These are phyloP conservation scores for Oophaga sylvatica DNA, from an alignment of 2,797 vertebrate genomes.

Conservation along the genomic window DNA sequence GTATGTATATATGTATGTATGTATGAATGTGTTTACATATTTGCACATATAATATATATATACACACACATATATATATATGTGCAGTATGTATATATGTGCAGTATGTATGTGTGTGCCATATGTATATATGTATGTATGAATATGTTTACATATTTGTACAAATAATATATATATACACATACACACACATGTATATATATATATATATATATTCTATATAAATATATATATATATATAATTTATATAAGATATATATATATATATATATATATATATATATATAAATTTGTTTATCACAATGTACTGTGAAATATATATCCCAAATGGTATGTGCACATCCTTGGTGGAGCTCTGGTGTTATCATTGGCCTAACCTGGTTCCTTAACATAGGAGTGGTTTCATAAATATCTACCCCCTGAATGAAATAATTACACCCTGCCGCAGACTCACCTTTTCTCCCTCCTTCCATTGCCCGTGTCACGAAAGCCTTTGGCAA, in stretches of 20 bases:
- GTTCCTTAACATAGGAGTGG: neutral
- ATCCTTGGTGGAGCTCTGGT: neutral
- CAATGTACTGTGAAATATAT: too few species aligned
- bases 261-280: neutral
- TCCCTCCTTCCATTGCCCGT: conserved; percentile 94
- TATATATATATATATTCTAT: too few species aligned
- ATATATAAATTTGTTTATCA: neutral
- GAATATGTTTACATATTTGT: too few species aligned
- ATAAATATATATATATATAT: too few species aligned
- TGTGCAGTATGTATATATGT: neutral
- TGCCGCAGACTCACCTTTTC: conserved; percentile 83
- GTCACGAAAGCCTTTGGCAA: conserved; percentile 97
- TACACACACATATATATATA: neutral
- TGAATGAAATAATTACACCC: neutral
- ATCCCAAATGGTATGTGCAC: neutral
- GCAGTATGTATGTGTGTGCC: too few species aligned
- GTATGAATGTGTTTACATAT: too few species aligned
- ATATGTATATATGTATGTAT: too few species aligned
- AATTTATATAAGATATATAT: neutral
- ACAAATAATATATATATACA: too few species aligned
- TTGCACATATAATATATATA: too few species aligned
- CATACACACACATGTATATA: too few species aligned
- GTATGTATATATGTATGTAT: too few species aligned
- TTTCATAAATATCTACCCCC: neutral
- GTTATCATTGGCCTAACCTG: neutral